Percentiles rank a stretch among this genome's conserved stretches.
Evolutionary conservation across 2,888 invertebrate species (phyloP).

Genomic region (Pseudolycoriella hygida): DNA sequence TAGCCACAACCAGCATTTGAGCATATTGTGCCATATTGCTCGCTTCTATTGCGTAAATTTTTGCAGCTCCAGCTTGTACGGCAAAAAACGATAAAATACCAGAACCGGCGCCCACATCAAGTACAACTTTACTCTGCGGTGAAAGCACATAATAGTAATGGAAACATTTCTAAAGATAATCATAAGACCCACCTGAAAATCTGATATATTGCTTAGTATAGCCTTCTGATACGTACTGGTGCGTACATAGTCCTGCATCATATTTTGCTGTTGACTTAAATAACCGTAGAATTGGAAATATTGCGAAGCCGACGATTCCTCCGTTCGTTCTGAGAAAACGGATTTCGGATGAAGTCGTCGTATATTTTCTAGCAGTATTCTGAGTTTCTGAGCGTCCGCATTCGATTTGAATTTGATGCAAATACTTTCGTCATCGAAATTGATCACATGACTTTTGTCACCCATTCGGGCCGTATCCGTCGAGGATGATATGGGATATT

Average conservation of each 20-base stretch:
- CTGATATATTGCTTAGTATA: slow-evolving; percentile 78
- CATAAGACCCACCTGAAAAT: slow-evolving; percentile 37
- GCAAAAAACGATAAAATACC: slow-evolving; percentile 98
- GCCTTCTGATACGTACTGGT: slow-evolving; percentile 98
- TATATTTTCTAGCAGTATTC: slow-evolving; percentile 26
- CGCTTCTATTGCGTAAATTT: slow-evolving; percentile 98
- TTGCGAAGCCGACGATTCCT: slow-evolving; percentile 95
- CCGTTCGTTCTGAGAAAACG: slow-evolving; percentile 88
- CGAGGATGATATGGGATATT: slow-evolving; percentile 24
- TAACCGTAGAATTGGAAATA: slow-evolving; percentile 99
- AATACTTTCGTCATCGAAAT: slow-evolving; percentile 25
- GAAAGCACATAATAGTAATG: slow-evolving; percentile 24
- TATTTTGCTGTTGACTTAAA: slow-evolving; percentile 97
- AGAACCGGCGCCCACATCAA: slow-evolving; percentile 97
- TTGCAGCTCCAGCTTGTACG: slow-evolving; percentile 88
- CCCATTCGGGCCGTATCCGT: slow-evolving; percentile 26
- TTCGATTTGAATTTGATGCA: slow-evolving; percentile 22
- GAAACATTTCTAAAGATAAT: background rate
- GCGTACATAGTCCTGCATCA: slow-evolving; percentile 99
- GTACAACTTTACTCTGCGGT: slow-evolving; percentile 71
- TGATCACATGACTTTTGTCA: slow-evolving; percentile 21
- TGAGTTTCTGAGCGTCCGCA: slow-evolving; percentile 18
- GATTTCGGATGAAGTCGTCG: slow-evolving; percentile 37
- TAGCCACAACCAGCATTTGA: slow-evolving; percentile 74
- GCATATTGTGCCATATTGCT: slow-evolving; percentile 97